These are phyloP conservation scores for Tachina grossa DNA, from an alignment of 2,888 invertebrate species.

Conservation along the genomic window DNA sequence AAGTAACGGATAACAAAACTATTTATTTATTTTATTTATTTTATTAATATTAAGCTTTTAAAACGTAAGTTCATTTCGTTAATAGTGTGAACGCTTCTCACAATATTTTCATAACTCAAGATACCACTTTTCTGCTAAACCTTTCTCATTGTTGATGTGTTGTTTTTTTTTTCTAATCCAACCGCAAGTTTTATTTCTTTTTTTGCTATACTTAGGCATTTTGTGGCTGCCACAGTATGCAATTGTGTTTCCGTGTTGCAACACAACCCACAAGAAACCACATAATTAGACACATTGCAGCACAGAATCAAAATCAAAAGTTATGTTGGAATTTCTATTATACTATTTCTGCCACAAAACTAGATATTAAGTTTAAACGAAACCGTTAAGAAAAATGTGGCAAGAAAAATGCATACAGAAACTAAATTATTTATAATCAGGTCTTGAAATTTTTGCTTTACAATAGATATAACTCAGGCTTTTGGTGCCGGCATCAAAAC, in stretches of 20 bases:
- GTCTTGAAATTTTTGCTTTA: constrained; percentile 15
- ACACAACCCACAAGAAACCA: constrained; percentile 44
- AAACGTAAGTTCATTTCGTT: neutral
- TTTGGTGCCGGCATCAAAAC: neutral
- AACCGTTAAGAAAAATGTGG: constrained; percentile 51
- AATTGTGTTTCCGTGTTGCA: constrained; percentile 56
- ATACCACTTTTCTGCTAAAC: neutral
- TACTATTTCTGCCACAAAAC: constrained; percentile 39
- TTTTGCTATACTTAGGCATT: constrained; percentile 22
- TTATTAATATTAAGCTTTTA: neutral
- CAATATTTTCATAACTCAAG: neutral
- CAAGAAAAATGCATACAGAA: constrained; percentile 32
- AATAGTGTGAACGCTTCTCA: neutral
- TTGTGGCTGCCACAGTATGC: constrained; percentile 43
- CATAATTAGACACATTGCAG: constrained; percentile 58
- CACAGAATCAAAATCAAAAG: constrained; percentile 53
- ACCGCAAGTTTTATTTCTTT: constrained; percentile 29
- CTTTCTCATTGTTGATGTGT: neutral
- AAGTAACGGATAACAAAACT: too few species aligned
- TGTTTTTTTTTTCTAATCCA: neutral
- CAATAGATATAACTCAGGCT: constrained; percentile 13
- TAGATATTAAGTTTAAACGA: constrained; percentile 44
- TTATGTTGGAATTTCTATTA: constrained; percentile 53
- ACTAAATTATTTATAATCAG: constrained; percentile 33
- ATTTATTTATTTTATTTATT: too few species aligned